Base-by-base conservation (phyloP, 2,113 vertebrate genomes). In the Gasterosteus nipponicus region DNA sequence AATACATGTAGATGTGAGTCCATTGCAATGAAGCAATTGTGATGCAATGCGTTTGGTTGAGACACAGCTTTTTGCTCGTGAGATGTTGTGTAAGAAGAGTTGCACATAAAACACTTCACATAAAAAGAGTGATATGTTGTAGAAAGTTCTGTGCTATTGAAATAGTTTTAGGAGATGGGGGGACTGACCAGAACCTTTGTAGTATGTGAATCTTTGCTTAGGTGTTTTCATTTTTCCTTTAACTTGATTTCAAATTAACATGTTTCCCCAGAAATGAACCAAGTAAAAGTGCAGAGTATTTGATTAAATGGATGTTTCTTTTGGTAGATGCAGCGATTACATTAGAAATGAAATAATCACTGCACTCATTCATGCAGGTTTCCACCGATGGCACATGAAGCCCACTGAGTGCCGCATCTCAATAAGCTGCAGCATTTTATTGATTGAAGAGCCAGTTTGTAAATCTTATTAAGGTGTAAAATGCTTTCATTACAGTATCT, bases 261-360 rank as follows among this genome's bases (percentile, higher is more conserved):
- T 35, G 19, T 46, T 26, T 80, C 61, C 44, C 61, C 44, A 44
- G 67, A 64, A 31, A 61, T 49, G 18, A 47, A 47, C 58, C 69
- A 62, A 58, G 33, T 58, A 53, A 42, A 10, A 69, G 46, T 14
- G 19, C 4, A n/a, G 39, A 35, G 64, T 33, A 64, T 47, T 51
- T 62, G 15, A 86, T 78, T 66, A 56, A 60, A 73, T 39, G 56
- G 19, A 18, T 67, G 31, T 81, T 54, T 70, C 51, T 15, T 59
- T 47, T 58, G 5, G n/a, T 4, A 59, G 65, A 53, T 58, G 14
- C 39, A 54, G 61, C 58, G 54, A 35, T 75, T 53, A 31, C 58
- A 57, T 64, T 11, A 3, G 65, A 42, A 66, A 63, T 66, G 3
- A 62, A 80, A 53, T 41, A 2, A 39, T 63, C 61, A 29, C 35